Conservation (phyloP, 2,797 vertebrate genomes). For the Pangasius mekongensis region DNA sequence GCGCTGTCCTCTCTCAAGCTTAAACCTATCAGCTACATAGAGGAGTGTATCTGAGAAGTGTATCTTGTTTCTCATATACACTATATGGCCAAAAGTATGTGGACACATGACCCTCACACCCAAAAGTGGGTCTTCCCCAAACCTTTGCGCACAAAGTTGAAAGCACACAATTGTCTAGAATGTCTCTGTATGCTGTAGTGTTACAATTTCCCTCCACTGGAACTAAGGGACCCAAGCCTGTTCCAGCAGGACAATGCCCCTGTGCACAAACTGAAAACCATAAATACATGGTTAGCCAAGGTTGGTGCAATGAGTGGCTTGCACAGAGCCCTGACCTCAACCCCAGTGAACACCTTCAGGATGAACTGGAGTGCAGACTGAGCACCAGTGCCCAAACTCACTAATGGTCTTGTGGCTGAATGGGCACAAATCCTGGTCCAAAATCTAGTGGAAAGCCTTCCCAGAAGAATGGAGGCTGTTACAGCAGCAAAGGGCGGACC, state of each 20-base stretch:
- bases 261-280: neutral
- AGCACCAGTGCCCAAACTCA: neutral
- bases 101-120: neutral
- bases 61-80: neutral
- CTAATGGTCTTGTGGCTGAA: neutral
- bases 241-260: neutral
- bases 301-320: neutral
- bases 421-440: neutral
- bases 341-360: neutral
- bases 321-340: neutral
- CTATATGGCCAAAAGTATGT: neutral
- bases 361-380: neutral
- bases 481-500: neutral
- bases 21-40: conserved; percentile 16
- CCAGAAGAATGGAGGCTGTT: neutral
- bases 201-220: neutral
- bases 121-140: neutral
- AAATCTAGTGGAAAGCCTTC: neutral
- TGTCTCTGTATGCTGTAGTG: neutral
- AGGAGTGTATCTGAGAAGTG: neutral
- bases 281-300: neutral
- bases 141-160: neutral
- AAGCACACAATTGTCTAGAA: neutral
- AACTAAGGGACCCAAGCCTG: neutral
- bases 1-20: conserved; percentile 21